Evolutionary conservation across 2,797 vertebrate species (phyloP), one percentile per base, ranked within the genome.

Genomic region (Anniella stebbinsi): DNA sequence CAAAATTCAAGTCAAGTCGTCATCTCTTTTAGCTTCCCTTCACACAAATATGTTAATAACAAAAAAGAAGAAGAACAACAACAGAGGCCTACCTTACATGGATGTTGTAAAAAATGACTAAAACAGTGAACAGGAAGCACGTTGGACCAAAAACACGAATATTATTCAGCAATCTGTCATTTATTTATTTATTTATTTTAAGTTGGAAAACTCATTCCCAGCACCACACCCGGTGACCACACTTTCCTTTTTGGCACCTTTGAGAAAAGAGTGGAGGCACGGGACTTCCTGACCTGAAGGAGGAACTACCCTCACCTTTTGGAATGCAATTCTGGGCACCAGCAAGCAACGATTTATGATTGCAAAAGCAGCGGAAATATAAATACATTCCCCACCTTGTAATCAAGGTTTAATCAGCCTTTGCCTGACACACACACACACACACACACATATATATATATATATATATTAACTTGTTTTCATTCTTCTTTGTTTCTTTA

Each of bases 321-420:
- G 54, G 70, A 88, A 28, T 0, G 1, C 1, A 77, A 77, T 69
- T 38, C 11, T 9, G 13, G 4, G 2, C 1, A n/a, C 2, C 0
- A n/a, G 25, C 12, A 17, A 85, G 38, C 45, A 67, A 17, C 0
- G 0, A 6, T 57, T 92, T 83, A 33, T 51, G 78, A 54, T 94
- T 38, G 86, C 90, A 88, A 84, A 89, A 11, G 33, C 86, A 90
- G 57, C 13, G 86, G 36, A 0, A 87, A 87, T 90, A 90, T 75
- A 87, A 82, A 90, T 87, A n/a, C 4, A 18, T 89, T 92, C 80
- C 30, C 15, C 28, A 91, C 30, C 91, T 67, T 36, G 80, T 63
- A 91, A 88, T 92, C 86, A 93, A 87, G 48, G 84, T 17, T 94
- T 89, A 88, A 86, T 87, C 83, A 92, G 87, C 83, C 82, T 36